A percentile compares a stretch with the other conserved stretches of the same genome.
Conservation (phyloP, 2,888 invertebrate species). For the Brenthis hecate region DNA sequence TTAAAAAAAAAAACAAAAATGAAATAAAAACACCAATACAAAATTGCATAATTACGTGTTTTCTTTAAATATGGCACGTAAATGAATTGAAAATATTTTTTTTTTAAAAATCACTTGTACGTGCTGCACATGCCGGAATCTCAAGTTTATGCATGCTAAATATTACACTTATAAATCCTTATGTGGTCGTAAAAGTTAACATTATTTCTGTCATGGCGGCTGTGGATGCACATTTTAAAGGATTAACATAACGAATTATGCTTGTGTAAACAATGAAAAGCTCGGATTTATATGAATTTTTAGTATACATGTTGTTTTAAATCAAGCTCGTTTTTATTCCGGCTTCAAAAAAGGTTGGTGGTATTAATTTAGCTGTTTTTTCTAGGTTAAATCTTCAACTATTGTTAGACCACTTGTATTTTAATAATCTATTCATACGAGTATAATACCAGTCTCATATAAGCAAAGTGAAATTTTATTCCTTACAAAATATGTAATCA, state of each 20-base stretch:
- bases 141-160: constrained; percentile 33
- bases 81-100: neutral
- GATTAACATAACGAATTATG: constrained; percentile 33
- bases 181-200: constrained; percentile 35
- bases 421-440: too few relatives aligned
- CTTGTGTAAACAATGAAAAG: constrained; percentile 23
- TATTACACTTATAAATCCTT: constrained; percentile 25
- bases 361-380: too few relatives aligned
- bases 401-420: too few relatives aligned
- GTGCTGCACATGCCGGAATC: constrained; percentile 40
- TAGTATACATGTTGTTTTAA: neutral
- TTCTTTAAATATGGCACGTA: too few relatives aligned
- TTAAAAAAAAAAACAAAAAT: too few relatives aligned
- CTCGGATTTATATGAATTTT: neutral
- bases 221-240: constrained; percentile 26
- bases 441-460: too few relatives aligned
- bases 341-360: too few relatives aligned
- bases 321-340: neutral
- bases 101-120: constrained; percentile 26
- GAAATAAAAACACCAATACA: too few relatives aligned
- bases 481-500: too few relatives aligned
- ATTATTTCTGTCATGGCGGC: constrained; percentile 33
- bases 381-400: too few relatives aligned
- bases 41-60: too few relatives aligned
- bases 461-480: too few relatives aligned